Evolutionary conservation across 2,888 invertebrate species (phyloP), one percentile per base, ranked within the genome.

Genomic region (Pammene aurita): DNA sequence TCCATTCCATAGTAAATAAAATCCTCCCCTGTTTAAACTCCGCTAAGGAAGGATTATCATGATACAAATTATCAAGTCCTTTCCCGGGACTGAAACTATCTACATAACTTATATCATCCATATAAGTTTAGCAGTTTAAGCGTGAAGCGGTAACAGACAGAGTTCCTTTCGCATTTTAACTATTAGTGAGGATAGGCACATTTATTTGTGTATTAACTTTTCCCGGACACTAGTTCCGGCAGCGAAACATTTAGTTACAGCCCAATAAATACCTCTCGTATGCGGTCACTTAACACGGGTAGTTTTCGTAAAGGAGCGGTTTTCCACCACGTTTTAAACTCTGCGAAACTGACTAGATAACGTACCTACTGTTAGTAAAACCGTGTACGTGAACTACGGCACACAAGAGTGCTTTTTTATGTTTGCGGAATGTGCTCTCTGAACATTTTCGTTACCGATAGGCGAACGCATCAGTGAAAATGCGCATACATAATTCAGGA

Each of bases 401-500:
- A n/a, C 14, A 48, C 14, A 55, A 58, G 60, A 69, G 69, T 52
- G 60, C 58, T 69, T 69, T 69, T 69, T 69, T 69, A 65, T 65
- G 64, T 65, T 60, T 41, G 26, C 18, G 57, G 68, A 64, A 68
- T 68, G 57, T 58, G 68, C 63, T 41, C 58, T 41, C 62, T 34
- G 69, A 65, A 65, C 58, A 69, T 69, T 69, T 69, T 69, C 69
- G 68, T 60, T 65, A 55, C 69, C 65, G 69, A 69, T 69, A 65
- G 68, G 54, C 46, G 64, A 69, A 69, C 69, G 65, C 65, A 69
- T 69, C 69, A 69, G 65, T 69, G 69, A 52, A 69, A 69, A 69
- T 69, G 69, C 69, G 69, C 69, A 69, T 69, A 69, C 69, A 69
- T 69, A 69, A 69, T 69, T 69, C 65, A 69, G 55, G 13, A 60